Percentiles rank a stretch among this genome's conserved stretches.
These are phyloP conservation scores for Oceanodroma tethys DNA, from an alignment of 2,113 vertebrate genomes.

Conservation along the genomic window DNA sequence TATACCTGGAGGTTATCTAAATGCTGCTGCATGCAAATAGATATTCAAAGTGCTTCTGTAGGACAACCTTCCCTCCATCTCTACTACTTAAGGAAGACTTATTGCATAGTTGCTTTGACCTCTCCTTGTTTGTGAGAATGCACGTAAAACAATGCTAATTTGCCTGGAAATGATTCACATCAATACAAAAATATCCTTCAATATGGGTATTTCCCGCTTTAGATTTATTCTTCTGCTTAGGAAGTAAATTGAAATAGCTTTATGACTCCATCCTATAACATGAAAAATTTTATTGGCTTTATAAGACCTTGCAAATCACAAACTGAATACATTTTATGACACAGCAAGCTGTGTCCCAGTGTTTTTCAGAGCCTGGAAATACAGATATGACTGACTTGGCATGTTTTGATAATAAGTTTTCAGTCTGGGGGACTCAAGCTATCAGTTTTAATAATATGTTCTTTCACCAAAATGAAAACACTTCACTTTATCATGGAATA, in stretches of 20 bases:
- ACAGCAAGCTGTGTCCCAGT: background rate
- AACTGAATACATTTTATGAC: background rate
- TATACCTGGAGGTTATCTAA: background rate
- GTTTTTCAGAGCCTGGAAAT: background rate
- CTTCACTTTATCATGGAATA: background rate
- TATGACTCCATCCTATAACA: background rate
- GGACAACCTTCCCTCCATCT: background rate
- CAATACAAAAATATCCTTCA: background rate
- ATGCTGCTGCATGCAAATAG: background rate
- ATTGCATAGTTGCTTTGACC: background rate
- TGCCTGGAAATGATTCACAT: background rate
- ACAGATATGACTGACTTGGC: background rate
- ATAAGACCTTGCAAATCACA: background rate
- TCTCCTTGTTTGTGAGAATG: background rate
- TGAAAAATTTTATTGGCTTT: background rate
- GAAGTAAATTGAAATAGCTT: background rate
- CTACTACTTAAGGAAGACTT: background rate
- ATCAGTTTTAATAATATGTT: background rate
- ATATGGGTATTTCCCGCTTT: background rate
- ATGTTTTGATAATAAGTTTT: background rate
- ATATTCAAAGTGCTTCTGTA: background rate
- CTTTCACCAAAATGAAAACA: background rate
- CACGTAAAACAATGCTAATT: background rate
- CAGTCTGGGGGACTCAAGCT: background rate
- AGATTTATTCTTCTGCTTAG: background rate